A percentile compares a stretch with the other conserved stretches of the same genome.
Evolutionary conservation across 2,888 invertebrate species (phyloP).

Genomic region (Rhogogaster chlorosoma): DNA sequence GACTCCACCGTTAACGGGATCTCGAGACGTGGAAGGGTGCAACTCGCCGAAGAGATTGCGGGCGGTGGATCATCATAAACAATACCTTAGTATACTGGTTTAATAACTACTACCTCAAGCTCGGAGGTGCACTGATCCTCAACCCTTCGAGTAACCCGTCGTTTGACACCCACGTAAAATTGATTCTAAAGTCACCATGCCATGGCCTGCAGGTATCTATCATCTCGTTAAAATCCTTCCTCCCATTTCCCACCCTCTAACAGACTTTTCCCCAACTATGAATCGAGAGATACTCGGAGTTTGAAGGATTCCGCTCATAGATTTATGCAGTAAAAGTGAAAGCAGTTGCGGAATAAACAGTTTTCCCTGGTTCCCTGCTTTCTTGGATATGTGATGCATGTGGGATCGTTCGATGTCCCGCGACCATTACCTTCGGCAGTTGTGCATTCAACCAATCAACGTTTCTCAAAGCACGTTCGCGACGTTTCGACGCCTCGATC

Average conservation of each 20-base stretch:
- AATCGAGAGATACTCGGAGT: background rate
- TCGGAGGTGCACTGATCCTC: background rate
- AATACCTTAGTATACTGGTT: conserved; percentile 52
- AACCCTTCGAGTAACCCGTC: conserved; percentile 18
- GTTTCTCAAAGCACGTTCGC: background rate
- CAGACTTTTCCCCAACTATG: background rate
- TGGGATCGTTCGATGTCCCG: background rate
- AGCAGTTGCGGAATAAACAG: background rate
- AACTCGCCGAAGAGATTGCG: conserved; percentile 59
- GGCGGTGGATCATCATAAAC: conserved; percentile 62
- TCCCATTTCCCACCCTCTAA: background rate
- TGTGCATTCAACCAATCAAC: conserved; percentile 1
- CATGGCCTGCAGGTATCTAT: background rate
- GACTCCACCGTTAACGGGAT: conserved; percentile 58
- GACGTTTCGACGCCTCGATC: background rate
- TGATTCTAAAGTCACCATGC: background rate
- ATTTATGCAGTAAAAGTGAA: background rate
- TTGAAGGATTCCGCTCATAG: background rate
- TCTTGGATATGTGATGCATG: background rate
- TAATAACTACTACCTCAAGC: conserved; percentile 18
- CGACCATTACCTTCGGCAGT: background rate
- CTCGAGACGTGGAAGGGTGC: conserved; percentile 50
- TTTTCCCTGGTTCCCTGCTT: background rate
- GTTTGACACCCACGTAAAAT: conserved; percentile 13
- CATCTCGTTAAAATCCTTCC: background rate